phyloP scores from a whole-genome alignment of 1,140 invertebrate genomes.

The Caenorhabditis briggsae region DNA sequence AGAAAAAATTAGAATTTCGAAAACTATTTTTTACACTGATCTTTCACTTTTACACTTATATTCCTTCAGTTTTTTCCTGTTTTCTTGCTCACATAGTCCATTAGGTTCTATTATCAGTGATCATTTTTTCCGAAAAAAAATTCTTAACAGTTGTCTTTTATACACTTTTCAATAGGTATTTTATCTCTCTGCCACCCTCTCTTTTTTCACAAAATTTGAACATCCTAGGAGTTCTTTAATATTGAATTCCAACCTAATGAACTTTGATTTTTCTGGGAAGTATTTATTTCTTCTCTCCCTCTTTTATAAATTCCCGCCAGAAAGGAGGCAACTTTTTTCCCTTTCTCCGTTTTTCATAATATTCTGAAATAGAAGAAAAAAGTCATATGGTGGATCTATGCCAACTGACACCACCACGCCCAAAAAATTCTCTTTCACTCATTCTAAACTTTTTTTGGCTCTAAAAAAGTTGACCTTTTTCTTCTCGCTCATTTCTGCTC shows the following conservation, averaged over 20 bases:
- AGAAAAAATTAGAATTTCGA: too few species aligned
- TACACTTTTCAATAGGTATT: too few species aligned
- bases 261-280: not conserved
- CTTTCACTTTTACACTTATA: too few species aligned
- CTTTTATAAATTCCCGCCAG: too few species aligned
- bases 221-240: not conserved
- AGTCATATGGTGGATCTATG: not conserved
- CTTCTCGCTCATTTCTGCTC: not conserved
- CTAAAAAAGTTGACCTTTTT: constrained; percentile 16
- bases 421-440: too few species aligned
- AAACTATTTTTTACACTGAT: too few species aligned
- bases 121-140: too few species aligned
- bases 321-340: not conserved
- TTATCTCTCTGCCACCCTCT: too few species aligned
- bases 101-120: too few species aligned
- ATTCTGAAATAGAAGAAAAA: not conserved
- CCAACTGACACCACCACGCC: not conserved
- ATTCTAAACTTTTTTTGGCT: not conserved
- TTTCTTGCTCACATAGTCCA: too few species aligned
- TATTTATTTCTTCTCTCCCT: not conserved
- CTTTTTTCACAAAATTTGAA: not conserved
- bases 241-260: constrained; percentile 6
- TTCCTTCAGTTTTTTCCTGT: too few species aligned
- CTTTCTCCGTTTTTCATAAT: not conserved
- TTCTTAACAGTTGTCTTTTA: too few species aligned